Conservation (phyloP, 1,140 invertebrate genomes). For the Idris sp. region DNA sequence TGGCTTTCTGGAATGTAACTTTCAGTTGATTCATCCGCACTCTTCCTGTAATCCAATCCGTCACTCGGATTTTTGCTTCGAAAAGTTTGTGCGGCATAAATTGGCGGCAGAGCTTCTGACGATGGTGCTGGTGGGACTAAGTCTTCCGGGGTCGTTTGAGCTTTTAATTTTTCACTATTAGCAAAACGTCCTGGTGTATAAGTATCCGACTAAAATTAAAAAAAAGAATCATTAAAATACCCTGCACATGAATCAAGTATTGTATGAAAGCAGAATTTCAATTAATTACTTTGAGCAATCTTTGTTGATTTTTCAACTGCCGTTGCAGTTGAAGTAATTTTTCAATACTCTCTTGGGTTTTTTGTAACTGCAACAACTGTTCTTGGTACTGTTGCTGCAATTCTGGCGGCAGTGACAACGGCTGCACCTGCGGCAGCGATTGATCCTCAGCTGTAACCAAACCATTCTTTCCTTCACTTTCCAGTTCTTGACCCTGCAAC, state of each 20-base stretch:
- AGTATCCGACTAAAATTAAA: slow-evolving; percentile 64
- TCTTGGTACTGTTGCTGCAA: slow-evolving; percentile 75
- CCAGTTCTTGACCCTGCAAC: slow-evolving; percentile 42
- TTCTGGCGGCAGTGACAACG: slow-evolving; percentile 66
- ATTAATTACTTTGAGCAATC: slow-evolving; percentile 70
- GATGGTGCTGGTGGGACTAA: slow-evolving; percentile 67
- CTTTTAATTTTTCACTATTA: slow-evolving; percentile 66
- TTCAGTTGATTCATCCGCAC: slow-evolving; percentile 35
- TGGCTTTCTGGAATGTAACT: slow-evolving; percentile 17
- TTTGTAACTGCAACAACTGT: slow-evolving; percentile 73
- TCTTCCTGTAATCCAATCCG: slow-evolving; percentile 54
- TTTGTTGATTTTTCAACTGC: slow-evolving; percentile 71
- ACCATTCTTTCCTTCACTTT: slow-evolving; percentile 39
- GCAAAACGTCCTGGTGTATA: slow-evolving; percentile 66
- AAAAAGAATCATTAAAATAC: slow-evolving; percentile 5
- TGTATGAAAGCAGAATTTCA: background rate
- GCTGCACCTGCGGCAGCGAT: slow-evolving; percentile 35
- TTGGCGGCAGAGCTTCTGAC: slow-evolving; percentile 68
- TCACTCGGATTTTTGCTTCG: slow-evolving; percentile 44
- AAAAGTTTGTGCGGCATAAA: slow-evolving; percentile 70
- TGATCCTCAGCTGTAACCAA: slow-evolving; percentile 38
- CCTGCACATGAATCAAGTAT: no score
- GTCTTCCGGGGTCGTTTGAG: slow-evolving; percentile 62
- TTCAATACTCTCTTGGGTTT: slow-evolving; percentile 75
- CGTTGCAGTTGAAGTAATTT: slow-evolving; percentile 72